Evolutionary conservation across 2,113 vertebrate species (phyloP).

Genomic region (Bothrops jararaca): DNA sequence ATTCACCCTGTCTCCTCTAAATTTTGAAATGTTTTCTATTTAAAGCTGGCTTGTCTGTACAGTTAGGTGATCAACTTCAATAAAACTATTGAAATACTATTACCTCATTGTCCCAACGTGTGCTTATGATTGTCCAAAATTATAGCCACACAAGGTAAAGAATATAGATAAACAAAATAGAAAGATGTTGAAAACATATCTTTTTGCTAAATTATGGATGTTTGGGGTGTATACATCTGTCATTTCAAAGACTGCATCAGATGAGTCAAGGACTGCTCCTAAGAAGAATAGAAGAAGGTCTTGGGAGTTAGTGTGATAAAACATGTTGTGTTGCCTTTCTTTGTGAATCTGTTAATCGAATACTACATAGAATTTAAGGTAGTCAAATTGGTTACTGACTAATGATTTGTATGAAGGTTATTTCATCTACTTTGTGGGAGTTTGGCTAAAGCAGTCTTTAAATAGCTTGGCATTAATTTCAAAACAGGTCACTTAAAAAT

Average conservation of each 20-base stretch:
- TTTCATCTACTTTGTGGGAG: neutral
- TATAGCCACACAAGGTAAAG: neutral
- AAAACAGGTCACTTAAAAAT: neutral
- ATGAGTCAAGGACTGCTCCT: neutral
- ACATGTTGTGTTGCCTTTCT: neutral
- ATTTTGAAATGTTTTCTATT: neutral
- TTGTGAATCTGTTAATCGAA: neutral
- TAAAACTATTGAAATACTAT: neutral
- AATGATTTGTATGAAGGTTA: neutral
- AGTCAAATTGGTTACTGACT: neutral
- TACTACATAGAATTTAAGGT: neutral
- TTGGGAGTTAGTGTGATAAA: neutral
- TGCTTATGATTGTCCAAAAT: neutral
- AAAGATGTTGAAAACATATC: neutral
- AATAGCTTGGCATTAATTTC: neutral
- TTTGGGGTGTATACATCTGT: neutral
- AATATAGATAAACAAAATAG: neutral
- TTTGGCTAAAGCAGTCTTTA: neutral
- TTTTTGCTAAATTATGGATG: neutral
- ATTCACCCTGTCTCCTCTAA: neutral
- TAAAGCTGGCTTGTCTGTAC: neutral
- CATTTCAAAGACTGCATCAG: neutral
- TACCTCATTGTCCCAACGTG: neutral
- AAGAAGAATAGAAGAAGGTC: neutral
- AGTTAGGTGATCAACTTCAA: neutral